phyloP scores from a whole-genome alignment of 2,888 invertebrate species.

The Epistrophe eligans region DNA sequence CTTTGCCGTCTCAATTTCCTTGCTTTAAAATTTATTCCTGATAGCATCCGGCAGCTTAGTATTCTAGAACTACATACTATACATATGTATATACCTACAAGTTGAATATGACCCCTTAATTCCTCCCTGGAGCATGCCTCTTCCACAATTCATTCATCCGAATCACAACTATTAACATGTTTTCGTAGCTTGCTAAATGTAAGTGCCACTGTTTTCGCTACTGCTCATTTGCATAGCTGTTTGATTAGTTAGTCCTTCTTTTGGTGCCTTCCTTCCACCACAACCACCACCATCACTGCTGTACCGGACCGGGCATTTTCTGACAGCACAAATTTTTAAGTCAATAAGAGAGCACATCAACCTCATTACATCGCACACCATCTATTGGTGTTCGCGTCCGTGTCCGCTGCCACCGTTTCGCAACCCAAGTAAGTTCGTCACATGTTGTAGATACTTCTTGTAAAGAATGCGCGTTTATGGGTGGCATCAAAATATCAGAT shows the following conservation, averaged over 20 bases:
- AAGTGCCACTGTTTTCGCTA: conserved; percentile 62
- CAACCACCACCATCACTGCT: not conserved
- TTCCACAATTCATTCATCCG: conserved; percentile 67
- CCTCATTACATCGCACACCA: conserved; percentile 60
- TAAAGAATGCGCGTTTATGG: conserved; percentile 68
- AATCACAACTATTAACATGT: conserved; percentile 72
- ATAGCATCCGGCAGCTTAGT: conserved; percentile 35
- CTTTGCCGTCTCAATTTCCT: conserved; percentile 19
- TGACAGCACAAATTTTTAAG: conserved; percentile 61
- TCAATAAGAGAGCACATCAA: conserved; percentile 73
- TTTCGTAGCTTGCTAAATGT: conserved; percentile 71
- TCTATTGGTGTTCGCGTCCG: conserved; percentile 36
- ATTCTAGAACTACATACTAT: not conserved
- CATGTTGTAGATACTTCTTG: conserved; percentile 51
- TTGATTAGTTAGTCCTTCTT: conserved; percentile 68
- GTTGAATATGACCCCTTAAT: conserved; percentile 10
- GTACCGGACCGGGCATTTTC: not conserved
- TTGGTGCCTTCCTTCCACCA: conserved; percentile 24
- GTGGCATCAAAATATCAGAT: conserved; percentile 74
- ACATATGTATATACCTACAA: no score
- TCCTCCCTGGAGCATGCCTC: conserved; percentile 36
- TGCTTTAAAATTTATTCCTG: conserved; percentile 44
- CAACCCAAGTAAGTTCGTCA: conserved; percentile 55
- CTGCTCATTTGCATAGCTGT: conserved; percentile 72
- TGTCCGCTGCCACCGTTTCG: not conserved